Percentiles rank a stretch among this genome's conserved stretches.
Evolutionary conservation across 2,797 vertebrate genomes (phyloP).

Genomic region (Centroberyx gerrardi): DNA sequence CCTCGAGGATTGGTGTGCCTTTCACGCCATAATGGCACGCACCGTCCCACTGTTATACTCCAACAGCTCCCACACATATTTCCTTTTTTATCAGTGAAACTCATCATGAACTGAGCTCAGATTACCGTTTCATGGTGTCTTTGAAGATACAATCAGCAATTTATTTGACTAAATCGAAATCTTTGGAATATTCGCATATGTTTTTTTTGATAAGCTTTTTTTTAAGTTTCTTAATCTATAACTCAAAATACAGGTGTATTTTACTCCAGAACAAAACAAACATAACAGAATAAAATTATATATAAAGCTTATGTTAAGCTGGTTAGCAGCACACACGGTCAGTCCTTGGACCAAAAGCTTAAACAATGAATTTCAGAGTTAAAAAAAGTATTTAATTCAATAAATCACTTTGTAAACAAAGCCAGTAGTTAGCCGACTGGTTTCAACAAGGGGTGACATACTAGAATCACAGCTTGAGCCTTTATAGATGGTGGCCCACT

Average conservation of each 20-base stretch:
- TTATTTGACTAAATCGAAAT: not conserved
- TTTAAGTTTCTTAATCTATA: too few relatives aligned
- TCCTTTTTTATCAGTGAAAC: not conserved
- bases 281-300: not conserved
- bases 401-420: not conserved
- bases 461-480: not conserved
- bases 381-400: not conserved
- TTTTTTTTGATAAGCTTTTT: too few relatives aligned
- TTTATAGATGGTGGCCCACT: not conserved
- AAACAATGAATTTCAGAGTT: not conserved
- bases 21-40: not conserved
- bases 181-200: too few relatives aligned
- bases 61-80: not conserved
- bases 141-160: constrained; percentile 12
- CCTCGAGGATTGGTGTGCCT: constrained; percentile 2
- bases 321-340: not conserved
- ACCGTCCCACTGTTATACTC: not conserved
- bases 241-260: not conserved
- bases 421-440: not conserved
- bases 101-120: not conserved
- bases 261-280: not conserved
- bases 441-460: not conserved
- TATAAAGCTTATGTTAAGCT: not conserved
- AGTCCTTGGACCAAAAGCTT: not conserved
- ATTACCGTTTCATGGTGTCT: not conserved